Evolutionary conservation across 92 coral and sea anemone species (phyloP).

Genomic region (Epizoanthus ramosus): DNA sequence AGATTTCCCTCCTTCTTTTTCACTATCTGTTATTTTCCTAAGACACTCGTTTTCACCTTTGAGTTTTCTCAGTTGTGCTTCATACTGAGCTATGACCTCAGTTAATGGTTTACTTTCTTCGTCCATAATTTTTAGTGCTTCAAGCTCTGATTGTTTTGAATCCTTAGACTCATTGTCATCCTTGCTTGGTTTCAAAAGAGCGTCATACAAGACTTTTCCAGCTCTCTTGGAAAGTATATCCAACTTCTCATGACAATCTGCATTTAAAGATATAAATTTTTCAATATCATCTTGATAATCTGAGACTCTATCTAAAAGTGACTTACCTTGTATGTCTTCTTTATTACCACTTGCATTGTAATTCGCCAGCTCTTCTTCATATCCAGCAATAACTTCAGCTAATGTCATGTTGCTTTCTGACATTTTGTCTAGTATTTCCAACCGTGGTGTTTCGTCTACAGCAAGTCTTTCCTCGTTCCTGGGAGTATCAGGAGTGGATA

Average conservation of each 20-base stretch:
- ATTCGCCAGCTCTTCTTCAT: conserved; percentile 56
- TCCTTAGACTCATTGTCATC: neutral
- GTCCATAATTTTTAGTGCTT: conserved; percentile 45
- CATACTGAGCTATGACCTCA: conserved; percentile 50
- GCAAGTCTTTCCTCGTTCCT: neutral
- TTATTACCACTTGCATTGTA: neutral
- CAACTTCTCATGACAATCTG: conserved; percentile 25
- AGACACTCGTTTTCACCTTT: conserved; percentile 42
- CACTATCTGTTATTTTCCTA: conserved; percentile 10
- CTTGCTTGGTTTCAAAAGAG: conserved; percentile 1
- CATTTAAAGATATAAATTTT: neutral
- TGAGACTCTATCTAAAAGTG: neutral
- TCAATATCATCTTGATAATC: neutral
- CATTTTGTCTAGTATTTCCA: conserved; percentile 63
- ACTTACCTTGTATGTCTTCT: conserved; percentile 21
- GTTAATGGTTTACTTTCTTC: conserved; percentile 23
- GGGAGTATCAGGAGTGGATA: neutral
- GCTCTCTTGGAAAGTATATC: conserved; percentile 31
- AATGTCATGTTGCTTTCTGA: conserved; percentile 48
- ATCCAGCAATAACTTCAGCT: conserved; percentile 61
- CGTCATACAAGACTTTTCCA: conserved; percentile 40
- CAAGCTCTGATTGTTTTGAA: neutral
- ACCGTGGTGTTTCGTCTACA: neutral
- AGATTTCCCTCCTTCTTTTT: conserved; percentile 33
- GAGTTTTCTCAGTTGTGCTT: conserved; percentile 49